These are phyloP conservation scores for Chloromyia formosa DNA, from an alignment of 2,888 invertebrate genomes.

Conservation along the genomic window DNA sequence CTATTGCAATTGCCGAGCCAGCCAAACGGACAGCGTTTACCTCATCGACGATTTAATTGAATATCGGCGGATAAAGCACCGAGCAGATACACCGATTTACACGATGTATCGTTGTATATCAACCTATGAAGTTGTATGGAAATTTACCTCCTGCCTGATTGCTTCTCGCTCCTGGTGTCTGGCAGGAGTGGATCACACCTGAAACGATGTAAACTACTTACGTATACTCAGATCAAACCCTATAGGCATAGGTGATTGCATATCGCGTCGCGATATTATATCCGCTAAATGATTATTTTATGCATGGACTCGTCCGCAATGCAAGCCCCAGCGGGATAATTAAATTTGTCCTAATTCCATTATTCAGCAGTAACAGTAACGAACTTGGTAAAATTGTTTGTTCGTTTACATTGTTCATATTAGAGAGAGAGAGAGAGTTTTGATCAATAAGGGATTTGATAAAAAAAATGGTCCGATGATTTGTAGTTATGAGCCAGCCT, in stretches of 20 bases:
- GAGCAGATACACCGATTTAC: constrained; percentile 3
- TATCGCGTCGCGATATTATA: constrained; percentile 24
- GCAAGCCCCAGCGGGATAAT: constrained; percentile 30
- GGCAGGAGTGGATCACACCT: background rate
- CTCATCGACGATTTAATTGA: constrained; percentile 37
- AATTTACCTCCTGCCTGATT: no score
- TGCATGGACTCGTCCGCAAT: constrained; percentile 39
- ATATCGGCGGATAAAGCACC: constrained; percentile 34
- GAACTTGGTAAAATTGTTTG: constrained; percentile 36
- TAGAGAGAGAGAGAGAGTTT: background rate
- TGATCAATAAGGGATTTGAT: no score
- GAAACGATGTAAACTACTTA: background rate
- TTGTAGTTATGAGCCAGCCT: no score
- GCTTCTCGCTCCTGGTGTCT: background rate
- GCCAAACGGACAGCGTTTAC: constrained; percentile 30
- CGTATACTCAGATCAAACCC: background rate
- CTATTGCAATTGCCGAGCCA: constrained; percentile 20
- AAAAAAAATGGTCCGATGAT: no score
- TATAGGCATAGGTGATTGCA: constrained; percentile 10
- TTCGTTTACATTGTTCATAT: constrained; percentile 25
- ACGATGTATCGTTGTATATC: background rate
- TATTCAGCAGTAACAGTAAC: constrained; percentile 41
- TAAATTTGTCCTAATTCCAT: constrained; percentile 43
- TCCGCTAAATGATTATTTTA: constrained; percentile 35
- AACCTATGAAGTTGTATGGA: no score